Conservation (phyloP, 2,888 invertebrate species). For the Epinotia bilunana region DNA sequence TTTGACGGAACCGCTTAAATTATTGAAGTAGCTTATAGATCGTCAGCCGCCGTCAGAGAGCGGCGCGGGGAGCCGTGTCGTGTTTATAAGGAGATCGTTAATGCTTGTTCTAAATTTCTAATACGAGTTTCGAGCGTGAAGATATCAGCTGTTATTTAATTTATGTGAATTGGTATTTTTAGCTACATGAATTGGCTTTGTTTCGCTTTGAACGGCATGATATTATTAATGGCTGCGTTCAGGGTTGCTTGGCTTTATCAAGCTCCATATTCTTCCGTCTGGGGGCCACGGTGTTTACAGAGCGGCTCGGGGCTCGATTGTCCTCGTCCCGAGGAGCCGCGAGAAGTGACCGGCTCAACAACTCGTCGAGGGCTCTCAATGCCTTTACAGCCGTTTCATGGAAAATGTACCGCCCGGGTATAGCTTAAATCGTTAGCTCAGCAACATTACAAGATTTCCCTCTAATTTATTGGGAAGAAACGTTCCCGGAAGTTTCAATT, state of each 20-base stretch:
- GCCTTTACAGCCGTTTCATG: conserved; percentile 33
- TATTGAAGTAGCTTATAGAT: conserved; percentile 24
- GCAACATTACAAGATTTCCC: conserved; percentile 3
- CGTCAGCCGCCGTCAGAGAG: conserved; percentile 33
- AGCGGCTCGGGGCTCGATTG: conserved; percentile 32
- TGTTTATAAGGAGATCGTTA: conserved; percentile 37
- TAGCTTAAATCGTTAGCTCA: conserved; percentile 22
- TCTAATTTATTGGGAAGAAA: conserved; percentile 2
- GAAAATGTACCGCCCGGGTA: conserved; percentile 15
- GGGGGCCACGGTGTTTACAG: conserved; percentile 28
- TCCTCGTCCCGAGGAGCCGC: conserved; percentile 30
- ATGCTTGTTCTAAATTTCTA: conserved; percentile 24
- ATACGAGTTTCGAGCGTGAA: background rate
- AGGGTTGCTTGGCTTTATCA: conserved; percentile 14
- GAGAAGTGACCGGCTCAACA: conserved; percentile 40
- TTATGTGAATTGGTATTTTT: conserved; percentile 5
- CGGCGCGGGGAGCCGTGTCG: conserved; percentile 36
- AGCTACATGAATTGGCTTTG: conserved; percentile 11
- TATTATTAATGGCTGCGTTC: conserved; percentile 24
- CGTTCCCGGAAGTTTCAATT: conserved; percentile 4
- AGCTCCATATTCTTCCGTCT: conserved; percentile 6
- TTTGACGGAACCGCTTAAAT: conserved; percentile 47
- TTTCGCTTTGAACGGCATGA: background rate
- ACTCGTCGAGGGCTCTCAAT: conserved; percentile 25
- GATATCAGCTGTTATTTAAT: conserved; percentile 27